phyloP scores from a whole-genome alignment of 2,888 invertebrate genomes.

The Sussaba pulchella region DNA sequence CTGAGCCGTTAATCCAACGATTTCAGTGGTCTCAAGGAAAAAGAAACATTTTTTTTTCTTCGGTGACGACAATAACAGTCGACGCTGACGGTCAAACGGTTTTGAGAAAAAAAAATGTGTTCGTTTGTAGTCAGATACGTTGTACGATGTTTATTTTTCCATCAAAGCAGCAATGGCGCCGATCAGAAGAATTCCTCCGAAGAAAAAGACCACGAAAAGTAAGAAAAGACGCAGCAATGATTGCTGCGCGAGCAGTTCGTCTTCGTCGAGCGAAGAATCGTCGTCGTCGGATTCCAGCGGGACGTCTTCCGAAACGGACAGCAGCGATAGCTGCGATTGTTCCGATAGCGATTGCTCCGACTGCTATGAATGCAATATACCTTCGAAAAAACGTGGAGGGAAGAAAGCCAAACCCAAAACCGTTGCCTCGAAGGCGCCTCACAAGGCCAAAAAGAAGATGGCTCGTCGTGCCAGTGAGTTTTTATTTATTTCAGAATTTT shows the following conservation, averaged over 20 bases:
- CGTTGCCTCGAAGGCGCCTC: slow-evolving; percentile 10
- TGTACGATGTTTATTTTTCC: slow-evolving; percentile 16
- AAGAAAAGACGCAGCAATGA: background rate
- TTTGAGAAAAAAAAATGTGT: background rate
- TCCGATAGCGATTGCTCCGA: slow-evolving; percentile 55
- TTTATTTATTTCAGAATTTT: background rate
- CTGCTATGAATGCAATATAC: slow-evolving; percentile 53
- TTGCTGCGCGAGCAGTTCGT: slow-evolving; percentile 51
- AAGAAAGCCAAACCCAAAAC: slow-evolving; percentile 36
- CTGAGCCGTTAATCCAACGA: no score
- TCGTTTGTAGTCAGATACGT: background rate
- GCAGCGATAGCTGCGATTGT: slow-evolving; percentile 26
- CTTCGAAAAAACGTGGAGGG: slow-evolving; percentile 43
- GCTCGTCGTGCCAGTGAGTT: slow-evolving; percentile 62
- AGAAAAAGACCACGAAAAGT: slow-evolving; percentile 21
- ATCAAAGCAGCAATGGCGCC: slow-evolving; percentile 51
- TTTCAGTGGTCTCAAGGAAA: background rate
- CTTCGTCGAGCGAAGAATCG: slow-evolving; percentile 33
- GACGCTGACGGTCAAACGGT: background rate
- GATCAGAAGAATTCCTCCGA: slow-evolving; percentile 20
- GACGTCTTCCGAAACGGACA: slow-evolving; percentile 36
- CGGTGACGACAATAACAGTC: background rate
- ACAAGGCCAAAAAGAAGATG: slow-evolving; percentile 56
- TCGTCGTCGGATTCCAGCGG: slow-evolving; percentile 52
- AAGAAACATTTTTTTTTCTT: slow-evolving; percentile 4